Conservation (phyloP, 2,113 vertebrate species). For the Colaptes auratus region DNA sequence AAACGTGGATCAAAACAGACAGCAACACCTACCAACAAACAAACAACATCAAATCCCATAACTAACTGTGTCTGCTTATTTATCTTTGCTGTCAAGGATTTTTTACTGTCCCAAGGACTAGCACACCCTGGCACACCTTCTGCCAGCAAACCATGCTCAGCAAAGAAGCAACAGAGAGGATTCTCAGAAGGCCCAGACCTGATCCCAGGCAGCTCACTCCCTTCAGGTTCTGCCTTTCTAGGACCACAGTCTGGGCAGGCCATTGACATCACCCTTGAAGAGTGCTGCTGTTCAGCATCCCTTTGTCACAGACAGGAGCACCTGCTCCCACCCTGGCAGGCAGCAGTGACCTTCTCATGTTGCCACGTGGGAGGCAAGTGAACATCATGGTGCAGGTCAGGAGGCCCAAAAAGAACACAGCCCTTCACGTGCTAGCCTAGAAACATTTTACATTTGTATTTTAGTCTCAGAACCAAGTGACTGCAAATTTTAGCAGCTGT, state of each 20-base stretch:
- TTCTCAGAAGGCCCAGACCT: not conserved
- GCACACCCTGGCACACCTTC: not conserved
- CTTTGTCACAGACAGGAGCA: not conserved
- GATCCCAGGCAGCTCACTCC: not conserved
- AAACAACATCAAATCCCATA: not conserved
- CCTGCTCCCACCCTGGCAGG: conserved; percentile 16
- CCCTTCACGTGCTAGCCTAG: not conserved
- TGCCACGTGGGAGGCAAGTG: conserved; percentile 21
- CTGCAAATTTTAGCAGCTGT: not conserved
- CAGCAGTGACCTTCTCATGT: conserved; percentile 49
- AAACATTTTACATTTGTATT: not conserved
- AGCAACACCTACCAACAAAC: not conserved
- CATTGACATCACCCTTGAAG: not conserved
- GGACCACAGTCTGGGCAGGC: not conserved
- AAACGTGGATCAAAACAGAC: not conserved
- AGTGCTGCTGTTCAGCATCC: not conserved
- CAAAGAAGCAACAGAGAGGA: not conserved
- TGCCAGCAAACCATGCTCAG: not conserved
- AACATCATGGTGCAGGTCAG: not conserved
- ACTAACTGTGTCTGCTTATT: not conserved
- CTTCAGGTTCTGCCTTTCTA: not conserved
- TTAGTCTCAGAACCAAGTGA: not conserved
- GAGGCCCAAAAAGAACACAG: not conserved
- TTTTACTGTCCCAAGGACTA: not conserved
- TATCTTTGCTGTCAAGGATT: not conserved